Percentiles rank a stretch among this genome's conserved stretches.
phyloP scores from a whole-genome alignment of 2,797 vertebrate species.

The Eospalax fontanierii region DNA sequence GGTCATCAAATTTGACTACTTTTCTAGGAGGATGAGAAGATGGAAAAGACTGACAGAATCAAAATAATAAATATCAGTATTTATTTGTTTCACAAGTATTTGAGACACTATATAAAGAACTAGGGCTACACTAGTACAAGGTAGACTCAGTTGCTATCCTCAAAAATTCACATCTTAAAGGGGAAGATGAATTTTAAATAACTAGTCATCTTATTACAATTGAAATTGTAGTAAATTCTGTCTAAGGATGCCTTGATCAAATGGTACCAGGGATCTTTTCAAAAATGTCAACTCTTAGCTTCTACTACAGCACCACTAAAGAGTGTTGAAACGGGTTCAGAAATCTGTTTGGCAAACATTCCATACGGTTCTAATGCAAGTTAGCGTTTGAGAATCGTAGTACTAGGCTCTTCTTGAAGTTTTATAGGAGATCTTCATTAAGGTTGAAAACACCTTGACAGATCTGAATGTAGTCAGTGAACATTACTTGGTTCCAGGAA shows the following conservation, averaged over 20 bases:
- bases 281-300: not conserved
- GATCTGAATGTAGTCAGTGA: slow-evolving; percentile 6
- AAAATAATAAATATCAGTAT: not conserved
- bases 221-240: not conserved
- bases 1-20: slow-evolving; percentile 1
- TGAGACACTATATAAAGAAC: not conserved
- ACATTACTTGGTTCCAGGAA: slow-evolving; percentile 45
- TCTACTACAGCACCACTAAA: not conserved
- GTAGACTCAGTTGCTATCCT: slow-evolving; percentile 6
- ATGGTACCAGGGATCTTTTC: not conserved
- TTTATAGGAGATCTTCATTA: not conserved
- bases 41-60: slow-evolving; percentile 2
- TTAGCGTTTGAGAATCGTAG: not conserved
- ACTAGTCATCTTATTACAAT: slow-evolving; percentile 2
- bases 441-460: not conserved
- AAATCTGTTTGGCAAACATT: slow-evolving; percentile 2
- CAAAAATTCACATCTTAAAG: slow-evolving; percentile 22
- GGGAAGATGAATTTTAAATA: not conserved
- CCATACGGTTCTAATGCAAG: not conserved
- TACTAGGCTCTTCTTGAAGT: not conserved
- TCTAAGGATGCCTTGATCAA: not conserved
- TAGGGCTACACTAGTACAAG: not conserved
- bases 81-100: slow-evolving; percentile 10
- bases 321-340: not conserved
- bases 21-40: not conserved